These are phyloP conservation scores for Todiramphus chloris DNA, from an alignment of 2,113 vertebrate species.

Conservation along the genomic window DNA sequence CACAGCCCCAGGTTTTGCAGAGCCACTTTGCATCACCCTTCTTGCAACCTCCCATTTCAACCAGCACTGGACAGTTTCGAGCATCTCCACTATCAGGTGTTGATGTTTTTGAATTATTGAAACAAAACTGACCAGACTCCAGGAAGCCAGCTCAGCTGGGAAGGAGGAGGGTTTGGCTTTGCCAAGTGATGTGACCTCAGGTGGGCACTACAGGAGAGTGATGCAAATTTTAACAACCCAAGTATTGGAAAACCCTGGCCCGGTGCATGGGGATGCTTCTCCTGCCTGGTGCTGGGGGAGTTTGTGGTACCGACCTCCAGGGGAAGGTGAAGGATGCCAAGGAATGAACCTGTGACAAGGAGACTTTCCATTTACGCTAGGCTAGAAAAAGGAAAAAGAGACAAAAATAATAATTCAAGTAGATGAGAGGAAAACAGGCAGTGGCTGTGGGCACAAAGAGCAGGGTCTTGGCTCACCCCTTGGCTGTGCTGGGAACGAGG, in stretches of 20 bases:
- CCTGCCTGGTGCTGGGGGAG: fast-evolving
- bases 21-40: background rate
- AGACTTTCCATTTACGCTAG: background rate
- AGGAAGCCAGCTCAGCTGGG: background rate
- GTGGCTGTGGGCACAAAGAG: fast-evolving
- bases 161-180: background rate
- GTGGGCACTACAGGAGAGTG: background rate
- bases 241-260: background rate
- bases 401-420: background rate
- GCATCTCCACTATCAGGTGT: background rate
- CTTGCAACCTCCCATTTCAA: too few relatives aligned
- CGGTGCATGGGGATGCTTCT: background rate
- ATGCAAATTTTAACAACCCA: background rate
- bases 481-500: fast-evolving
- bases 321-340: background rate
- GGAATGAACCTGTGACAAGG: background rate
- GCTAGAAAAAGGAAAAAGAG: background rate
- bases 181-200: background rate
- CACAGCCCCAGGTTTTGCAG: background rate
- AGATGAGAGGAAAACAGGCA: background rate
- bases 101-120: background rate
- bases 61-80: background rate
- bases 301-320: fast-evolving
- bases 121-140: background rate
- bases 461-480: background rate